A percentile compares a stretch with the other conserved stretches of the same genome.
Evolutionary conservation across 2,113 vertebrate species (phyloP).

Genomic region (Cacatua alba): DNA sequence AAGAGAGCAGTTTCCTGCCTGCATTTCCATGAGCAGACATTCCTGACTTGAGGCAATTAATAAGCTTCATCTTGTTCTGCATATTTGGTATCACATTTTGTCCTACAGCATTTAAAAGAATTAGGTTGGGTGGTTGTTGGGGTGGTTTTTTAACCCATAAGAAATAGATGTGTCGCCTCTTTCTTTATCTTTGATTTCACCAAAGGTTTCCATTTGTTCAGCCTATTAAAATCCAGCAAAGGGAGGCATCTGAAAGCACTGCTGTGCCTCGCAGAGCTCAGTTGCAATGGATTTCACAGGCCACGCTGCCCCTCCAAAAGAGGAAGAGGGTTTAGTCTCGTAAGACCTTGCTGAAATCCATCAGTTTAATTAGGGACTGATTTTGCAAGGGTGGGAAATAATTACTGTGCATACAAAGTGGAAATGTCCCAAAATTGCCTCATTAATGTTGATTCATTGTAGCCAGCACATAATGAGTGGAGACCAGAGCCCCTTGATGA

Average conservation of each 20-base stretch:
- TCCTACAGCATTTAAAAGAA: neutral
- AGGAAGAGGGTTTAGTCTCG: neutral
- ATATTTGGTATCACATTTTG: neutral
- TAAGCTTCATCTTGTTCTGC: neutral
- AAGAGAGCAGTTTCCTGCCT: neutral
- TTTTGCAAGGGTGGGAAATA: conserved; percentile 22
- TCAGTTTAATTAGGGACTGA: conserved; percentile 47
- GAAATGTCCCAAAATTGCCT: conserved; percentile 49
- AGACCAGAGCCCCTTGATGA: neutral
- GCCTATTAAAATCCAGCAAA: conserved; percentile 7
- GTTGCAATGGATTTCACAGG: neutral
- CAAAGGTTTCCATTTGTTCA: conserved; percentile 23
- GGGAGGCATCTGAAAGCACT: neutral
- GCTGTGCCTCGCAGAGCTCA: neutral
- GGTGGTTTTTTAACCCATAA: neutral
- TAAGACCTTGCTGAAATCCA: conserved; percentile 29
- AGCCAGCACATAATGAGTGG: neutral
- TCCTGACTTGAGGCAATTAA: neutral
- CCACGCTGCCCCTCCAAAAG: neutral
- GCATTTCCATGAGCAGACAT: neutral
- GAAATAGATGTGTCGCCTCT: neutral
- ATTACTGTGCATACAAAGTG: conserved; percentile 8
- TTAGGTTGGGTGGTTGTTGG: neutral
- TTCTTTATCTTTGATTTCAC: conserved; percentile 8
- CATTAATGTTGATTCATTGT: conserved; percentile 43